Evolutionary conservation across 35 echinoderm and acorn worm species (phyloP), one percentile per base, ranked within the genome.

Genomic region (Heliocidaris erythrogramma): DNA sequence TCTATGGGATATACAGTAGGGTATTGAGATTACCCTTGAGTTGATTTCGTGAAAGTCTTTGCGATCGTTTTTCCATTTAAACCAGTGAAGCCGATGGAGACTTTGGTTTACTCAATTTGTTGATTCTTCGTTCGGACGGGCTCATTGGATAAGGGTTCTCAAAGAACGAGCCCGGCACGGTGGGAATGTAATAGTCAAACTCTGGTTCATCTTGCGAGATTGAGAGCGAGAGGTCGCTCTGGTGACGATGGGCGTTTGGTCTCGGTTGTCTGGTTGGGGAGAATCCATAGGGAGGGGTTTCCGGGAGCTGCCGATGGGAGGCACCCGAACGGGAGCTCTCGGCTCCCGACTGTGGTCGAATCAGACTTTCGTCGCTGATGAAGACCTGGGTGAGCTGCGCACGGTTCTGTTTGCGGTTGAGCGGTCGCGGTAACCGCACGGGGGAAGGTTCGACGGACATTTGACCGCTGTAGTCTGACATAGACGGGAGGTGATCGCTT

Each of bases 181-280:
- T 97, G 47, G 97, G 97, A 94, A 98, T 98, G 86, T 96, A 98
- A 92, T 98, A 94, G 93, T 98, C 97, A 84, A 95, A 98, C 85
- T 96, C 97, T 21, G 97, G 97, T 59, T 98, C 97, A 60, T 98
- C 97, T 52, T 94, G 94, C 9, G 94, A 94, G 30, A 96, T 96
- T 7, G 96, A 97, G 53, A 96, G 93, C 32, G 96, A 97, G 53
- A 96, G 93, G 87, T 97, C 97, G 88, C 95, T 96, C 48, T 97
- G 95, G 13, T 96, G 95, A 48, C 95, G 93, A 10, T 59, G 49
- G 11, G 31, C 27, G 48, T 93, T 92, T 7, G 85, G 88, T 86
- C 95, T 91, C 4, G 85, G 90, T 32, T 35, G 50, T 18, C 94
- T 94, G 30, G 94, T 86, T 18, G 97, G 97, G 16, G 97, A 97